Conservation (phyloP, 2,888 invertebrate species). For the Lobophora halterata region DNA sequence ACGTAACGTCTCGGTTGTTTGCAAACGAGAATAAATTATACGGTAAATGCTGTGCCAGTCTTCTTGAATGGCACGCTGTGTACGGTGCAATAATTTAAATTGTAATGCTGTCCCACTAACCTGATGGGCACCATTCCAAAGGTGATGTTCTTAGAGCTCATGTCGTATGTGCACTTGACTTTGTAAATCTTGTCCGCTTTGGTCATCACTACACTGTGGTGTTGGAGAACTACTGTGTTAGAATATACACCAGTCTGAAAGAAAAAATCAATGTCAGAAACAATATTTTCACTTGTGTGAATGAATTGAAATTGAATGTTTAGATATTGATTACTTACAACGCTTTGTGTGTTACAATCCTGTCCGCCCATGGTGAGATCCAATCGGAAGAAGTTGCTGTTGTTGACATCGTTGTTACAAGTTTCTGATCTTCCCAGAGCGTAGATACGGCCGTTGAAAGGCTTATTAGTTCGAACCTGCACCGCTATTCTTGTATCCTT, state of each 20-base stretch:
- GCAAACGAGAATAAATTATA: conserved; percentile 48
- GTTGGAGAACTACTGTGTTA: conserved; percentile 96
- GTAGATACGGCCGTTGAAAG: conserved; percentile 96
- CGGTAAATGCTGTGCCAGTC: conserved; percentile 39
- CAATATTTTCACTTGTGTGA: not conserved
- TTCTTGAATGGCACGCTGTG: conserved; percentile 33
- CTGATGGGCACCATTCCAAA: conserved; percentile 98
- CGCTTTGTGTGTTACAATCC: conserved; percentile 97
- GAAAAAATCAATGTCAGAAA: conserved; percentile 16
- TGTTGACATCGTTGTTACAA: conserved; percentile 96
- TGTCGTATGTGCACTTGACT: conserved; percentile 97
- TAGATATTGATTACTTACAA: conserved; percentile 82
- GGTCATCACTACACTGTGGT: conserved; percentile 97
- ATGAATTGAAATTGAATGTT: not conserved
- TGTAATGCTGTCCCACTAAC: conserved; percentile 62
- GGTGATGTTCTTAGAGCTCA: conserved; percentile 97
- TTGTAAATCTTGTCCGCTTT: conserved; percentile 98
- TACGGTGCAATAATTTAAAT: conserved; percentile 35
- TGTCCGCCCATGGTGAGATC: conserved; percentile 96
- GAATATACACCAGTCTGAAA: conserved; percentile 94
- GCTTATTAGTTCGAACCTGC: conserved; percentile 95
- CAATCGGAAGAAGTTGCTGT: conserved; percentile 94
- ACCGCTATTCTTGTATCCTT: conserved; percentile 96
- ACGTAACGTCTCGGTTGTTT: conserved; percentile 46
- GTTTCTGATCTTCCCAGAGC: conserved; percentile 96